Base-by-base conservation (phyloP, 2,888 invertebrate genomes). In the Drosophila niveifrons region DNA sequence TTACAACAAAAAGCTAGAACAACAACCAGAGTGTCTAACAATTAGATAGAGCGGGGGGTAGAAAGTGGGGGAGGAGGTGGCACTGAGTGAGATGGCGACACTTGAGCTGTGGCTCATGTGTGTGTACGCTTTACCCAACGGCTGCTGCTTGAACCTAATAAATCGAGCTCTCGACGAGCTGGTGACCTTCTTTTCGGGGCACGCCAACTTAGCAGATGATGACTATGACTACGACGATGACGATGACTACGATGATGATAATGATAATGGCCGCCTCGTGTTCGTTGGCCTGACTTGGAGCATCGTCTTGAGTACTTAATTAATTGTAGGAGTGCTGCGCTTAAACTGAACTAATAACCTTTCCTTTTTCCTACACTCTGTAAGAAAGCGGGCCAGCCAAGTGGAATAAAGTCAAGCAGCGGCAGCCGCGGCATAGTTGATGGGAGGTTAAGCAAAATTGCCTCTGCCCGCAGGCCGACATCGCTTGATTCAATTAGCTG, bases 301-400 rank as follows among this genome's bases (percentile, higher is more conserved):
- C 48, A 41, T 50, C 58, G 72, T 80, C 87, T 80, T 78, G 74
- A 83, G 84, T 81, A 86, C 88, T 89, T 85, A 85, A 85, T 85
- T 85, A 84, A 86, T 88, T 87, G 88, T 89, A 72, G 75, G 78
- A 88, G 79, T 79, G 57, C 57, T 56, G 84, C 69, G 79, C 84
- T 84, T 77, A 81, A 84, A 73, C 81, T 83, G 77, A 89, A 89
- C 85, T 87, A 86, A 85, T 80, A 84, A 89, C 88, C 82, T 84
- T 87, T 75, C 36, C 10, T 10, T 10, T 8, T 31, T 10, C 3
- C 31, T 31, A 10, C 10, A 6, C 70, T 66, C 31, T 31, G 36
- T 62, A 23, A 15, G 23, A 66, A 61, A 50, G 53, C 41, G 61
- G 43, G 53, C n/a, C 53, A 61, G 36, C 17, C 59, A 47, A 58